Conservation (phyloP, 2,888 invertebrate species). For the Chrysolina haemoptera region DNA sequence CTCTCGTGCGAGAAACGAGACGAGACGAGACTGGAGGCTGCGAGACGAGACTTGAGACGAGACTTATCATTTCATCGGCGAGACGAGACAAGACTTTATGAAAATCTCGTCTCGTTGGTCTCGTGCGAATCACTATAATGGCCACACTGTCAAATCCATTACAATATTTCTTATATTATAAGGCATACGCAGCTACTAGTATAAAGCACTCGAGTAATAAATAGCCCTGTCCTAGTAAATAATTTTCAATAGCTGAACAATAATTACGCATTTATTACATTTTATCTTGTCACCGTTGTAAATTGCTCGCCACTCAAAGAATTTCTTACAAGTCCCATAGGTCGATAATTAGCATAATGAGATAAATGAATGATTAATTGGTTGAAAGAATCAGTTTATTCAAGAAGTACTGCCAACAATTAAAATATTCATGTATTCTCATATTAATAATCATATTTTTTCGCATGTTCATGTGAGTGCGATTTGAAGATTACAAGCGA, state of each 20-base stretch:
- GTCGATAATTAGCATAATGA: conserved; percentile 50
- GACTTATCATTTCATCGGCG: too few relatives aligned
- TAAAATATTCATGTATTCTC: conserved; percentile 43
- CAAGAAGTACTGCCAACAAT: conserved; percentile 46
- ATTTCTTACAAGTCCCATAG: conserved; percentile 46
- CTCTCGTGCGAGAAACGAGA: too few relatives aligned
- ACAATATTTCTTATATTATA: background rate
- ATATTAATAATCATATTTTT: conserved; percentile 39
- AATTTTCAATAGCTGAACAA: conserved; percentile 44
- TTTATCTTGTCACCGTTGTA: conserved; percentile 48
- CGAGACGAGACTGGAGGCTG: too few relatives aligned
- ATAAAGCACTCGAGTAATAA: conserved; percentile 21
- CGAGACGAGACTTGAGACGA: too few relatives aligned
- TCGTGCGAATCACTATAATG: too few relatives aligned
- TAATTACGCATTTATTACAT: conserved; percentile 49
- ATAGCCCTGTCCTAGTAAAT: conserved; percentile 36
- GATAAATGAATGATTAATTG: conserved; percentile 49
- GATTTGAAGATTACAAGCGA: conserved; percentile 17
- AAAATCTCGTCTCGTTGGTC: too few relatives aligned
- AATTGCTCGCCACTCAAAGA: conserved; percentile 41
- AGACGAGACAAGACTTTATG: too few relatives aligned
- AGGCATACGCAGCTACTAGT: background rate
- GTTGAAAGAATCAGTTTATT: conserved; percentile 43
- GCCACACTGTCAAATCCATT: too few relatives aligned
- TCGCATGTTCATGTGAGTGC: conserved; percentile 28